Conservation (phyloP, 2,797 vertebrate genomes). For the Sebastes cheni region DNA sequence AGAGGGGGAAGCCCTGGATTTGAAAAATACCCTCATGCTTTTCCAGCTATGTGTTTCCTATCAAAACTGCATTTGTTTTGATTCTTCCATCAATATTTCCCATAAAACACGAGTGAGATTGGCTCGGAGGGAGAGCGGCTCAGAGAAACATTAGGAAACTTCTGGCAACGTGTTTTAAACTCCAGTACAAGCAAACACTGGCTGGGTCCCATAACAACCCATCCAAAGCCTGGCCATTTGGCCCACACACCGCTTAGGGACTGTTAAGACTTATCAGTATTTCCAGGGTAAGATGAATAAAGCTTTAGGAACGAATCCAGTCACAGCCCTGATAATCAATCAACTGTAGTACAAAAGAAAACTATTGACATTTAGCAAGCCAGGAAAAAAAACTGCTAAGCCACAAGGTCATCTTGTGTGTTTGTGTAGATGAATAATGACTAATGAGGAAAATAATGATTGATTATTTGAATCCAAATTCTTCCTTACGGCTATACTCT, state of each 20-base stretch:
- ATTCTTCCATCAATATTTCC: conserved; percentile 66
- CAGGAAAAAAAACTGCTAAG: conserved; percentile 11
- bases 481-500: background rate
- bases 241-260: conserved; percentile 44
- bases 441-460: conserved; percentile 5
- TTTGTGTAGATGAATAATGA: background rate
- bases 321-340: conserved; percentile 52
- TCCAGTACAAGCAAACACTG: conserved; percentile 71
- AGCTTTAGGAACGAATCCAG: conserved; percentile 44
- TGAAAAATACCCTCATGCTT: conserved; percentile 60
- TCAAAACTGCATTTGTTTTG: conserved; percentile 70
- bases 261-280: conserved; percentile 64
- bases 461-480: conserved; percentile 4
- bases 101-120: conserved; percentile 49
- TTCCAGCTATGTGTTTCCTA: conserved; percentile 72
- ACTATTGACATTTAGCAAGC: conserved; percentile 12
- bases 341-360: conserved; percentile 39
- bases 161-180: conserved; percentile 50
- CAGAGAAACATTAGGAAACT: conserved; percentile 64
- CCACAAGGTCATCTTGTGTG: conserved; percentile 13
- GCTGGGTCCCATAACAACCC: conserved; percentile 39
- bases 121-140: conserved; percentile 29
- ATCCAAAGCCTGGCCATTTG: conserved; percentile 40
- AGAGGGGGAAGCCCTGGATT: conserved; percentile 73
- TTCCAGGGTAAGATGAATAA: conserved; percentile 67